Base-by-base conservation (phyloP, 2,797 vertebrate species). In the Brachyrhaphis roseni region DNA sequence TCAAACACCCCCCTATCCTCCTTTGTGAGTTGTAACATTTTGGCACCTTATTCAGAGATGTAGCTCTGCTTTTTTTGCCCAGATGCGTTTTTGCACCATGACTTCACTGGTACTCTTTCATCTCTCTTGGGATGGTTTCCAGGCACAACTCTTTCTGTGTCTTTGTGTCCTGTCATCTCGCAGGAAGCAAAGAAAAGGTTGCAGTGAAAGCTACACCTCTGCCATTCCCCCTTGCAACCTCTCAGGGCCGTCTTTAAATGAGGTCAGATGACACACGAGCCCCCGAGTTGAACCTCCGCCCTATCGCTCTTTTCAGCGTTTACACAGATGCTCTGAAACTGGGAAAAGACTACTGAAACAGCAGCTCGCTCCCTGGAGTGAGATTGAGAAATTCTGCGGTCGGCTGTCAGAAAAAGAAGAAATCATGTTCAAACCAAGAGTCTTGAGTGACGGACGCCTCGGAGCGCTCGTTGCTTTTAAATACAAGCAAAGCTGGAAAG, bases 131-230 rank as follows among this genome's bases (percentile, higher is more conserved):
- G 91, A 94, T 84, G 84, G 90, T 92, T 93, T 93, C 92, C 89
- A 89, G 90, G 88, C 92, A 87, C 85, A 87, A 79, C 72, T 91
- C 86, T 89, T 83, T 82, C 84, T 86, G 84, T 78, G 83, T 86
- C 83, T 93, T 93, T 94, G 90, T 95, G 83, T 90, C 78, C 84
- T 87, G 87, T 93, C 93, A 87, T 90, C 85, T 83, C 6, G 71
- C 55, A 75, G 83, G 84, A 82, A 87, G 82, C 68, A 75, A 89
- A 90, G 90, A 93, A 95, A 93, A 87, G 90, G 80, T 78, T 76
- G 82, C 84, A 87, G 91, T 91, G 92, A 94, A 95, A 96, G 88
- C 76, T 91, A 95, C 89, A 94, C 94, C 92, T 66, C 83, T 92
- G 89, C 83, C 91, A 93, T 76, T 85, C 77, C 82, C 28, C n/a